These are phyloP conservation scores for Halictus rubicundus DNA, from an alignment of 1,140 invertebrate species.

Conservation along the genomic window DNA sequence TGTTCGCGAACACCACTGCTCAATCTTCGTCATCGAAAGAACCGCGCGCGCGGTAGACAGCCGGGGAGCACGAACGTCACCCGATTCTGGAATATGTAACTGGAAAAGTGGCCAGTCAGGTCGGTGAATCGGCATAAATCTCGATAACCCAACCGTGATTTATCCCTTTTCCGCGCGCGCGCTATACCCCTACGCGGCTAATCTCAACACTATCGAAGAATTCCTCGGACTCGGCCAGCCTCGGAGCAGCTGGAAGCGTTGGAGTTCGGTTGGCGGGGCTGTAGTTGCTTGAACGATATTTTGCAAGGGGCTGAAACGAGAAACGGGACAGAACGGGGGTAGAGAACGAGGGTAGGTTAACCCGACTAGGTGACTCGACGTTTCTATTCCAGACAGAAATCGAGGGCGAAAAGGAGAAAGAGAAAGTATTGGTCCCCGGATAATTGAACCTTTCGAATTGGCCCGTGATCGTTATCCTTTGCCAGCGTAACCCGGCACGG, in stretches of 20 bases:
- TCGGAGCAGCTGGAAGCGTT: no score
- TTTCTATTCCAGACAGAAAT: neutral
- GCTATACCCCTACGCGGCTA: neutral
- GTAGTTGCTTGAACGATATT: neutral
- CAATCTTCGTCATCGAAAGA: no score
- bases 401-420: neutral
- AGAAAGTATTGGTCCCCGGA: neutral
- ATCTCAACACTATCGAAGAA: conserved; percentile 4
- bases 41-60: no score
- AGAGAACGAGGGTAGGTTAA: neutral
- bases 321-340: neutral
- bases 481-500: neutral
- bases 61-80: no score
- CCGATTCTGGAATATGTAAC: neutral
- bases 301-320: no score
- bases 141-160: neutral
- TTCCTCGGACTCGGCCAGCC: neutral
- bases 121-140: neutral
- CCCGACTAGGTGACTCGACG: neutral
- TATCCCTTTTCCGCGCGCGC: neutral
- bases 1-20: no score
- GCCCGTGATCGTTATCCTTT: conserved; percentile 24
- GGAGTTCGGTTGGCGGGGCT: neutral
- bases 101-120: neutral
- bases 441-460: conserved; percentile 32